Base-by-base conservation (phyloP, 2,797 vertebrate genomes). In the Okamejei kenojei region DNA sequence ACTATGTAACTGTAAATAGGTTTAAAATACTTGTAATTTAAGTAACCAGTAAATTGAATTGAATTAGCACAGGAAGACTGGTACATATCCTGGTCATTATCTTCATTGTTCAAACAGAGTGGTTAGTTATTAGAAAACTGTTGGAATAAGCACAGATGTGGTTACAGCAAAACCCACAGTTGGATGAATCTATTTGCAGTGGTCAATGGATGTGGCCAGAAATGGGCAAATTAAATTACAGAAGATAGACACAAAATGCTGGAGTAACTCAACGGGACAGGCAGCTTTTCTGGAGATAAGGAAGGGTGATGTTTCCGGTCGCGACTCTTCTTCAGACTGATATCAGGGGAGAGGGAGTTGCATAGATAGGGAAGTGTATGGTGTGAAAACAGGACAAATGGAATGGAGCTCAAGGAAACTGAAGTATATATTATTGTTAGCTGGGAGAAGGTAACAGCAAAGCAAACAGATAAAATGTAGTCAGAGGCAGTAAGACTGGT, bases 1-100 rank as follows among this genome's bases (percentile, higher is more conserved):
- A 74, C 71, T 74, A 63, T 86, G 29, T 63, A 86, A 86, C 32
- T 63, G 58, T 61, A 63, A 84, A 86, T 86, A 86, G 26, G 82
- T 86, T 86, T 11, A 86, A 84, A 86, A n/a, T 15, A 32, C n/a
- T 5, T 35, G n/a, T 1, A 58, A 63, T 5, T 13, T 63, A 63
- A 86, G 58, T 63, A 23, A 61, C 54, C 81, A 61, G 58, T 84
- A 61, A 61, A 84, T 61, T 84, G 54, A 84, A 10, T 84, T 61
- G 23, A 84, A 84, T 61, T 26, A 61, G 81, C 45, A 58, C 81
- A 84, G 45, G 81, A 9, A 58, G 23, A 58, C 10, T 84, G 54
- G 10, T 26, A 61, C 45, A 26, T 61, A 29, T 71, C 23, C 26
- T 84, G 26, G 45, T 58, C 17, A 84, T 23, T 58, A 5, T 84